Percentiles rank a stretch among this genome's conserved stretches.
Evolutionary conservation across 2,888 invertebrate genomes (phyloP).

Genomic region (Luperina nickerlii): DNA sequence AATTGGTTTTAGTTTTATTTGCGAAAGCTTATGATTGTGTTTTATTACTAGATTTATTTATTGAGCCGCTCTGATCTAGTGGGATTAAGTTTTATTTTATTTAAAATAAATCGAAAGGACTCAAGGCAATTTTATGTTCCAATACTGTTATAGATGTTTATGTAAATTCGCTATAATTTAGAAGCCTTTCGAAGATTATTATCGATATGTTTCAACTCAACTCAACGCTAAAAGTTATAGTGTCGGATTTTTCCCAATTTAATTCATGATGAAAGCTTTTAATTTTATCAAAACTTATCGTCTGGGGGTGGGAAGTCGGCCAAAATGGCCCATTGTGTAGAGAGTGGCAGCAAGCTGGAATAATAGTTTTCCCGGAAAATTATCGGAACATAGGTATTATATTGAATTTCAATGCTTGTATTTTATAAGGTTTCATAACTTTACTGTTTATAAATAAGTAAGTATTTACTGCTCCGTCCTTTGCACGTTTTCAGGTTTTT

Average conservation of each 20-base stretch:
- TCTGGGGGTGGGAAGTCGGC: not conserved
- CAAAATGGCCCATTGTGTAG: slow-evolving; percentile 33
- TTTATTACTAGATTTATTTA: slow-evolving; percentile 34
- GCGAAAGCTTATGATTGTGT: slow-evolving; percentile 27
- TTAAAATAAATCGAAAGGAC: not conserved
- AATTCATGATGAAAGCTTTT: not conserved
- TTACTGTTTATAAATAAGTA: slow-evolving; percentile 4
- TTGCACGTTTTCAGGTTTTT: not conserved
- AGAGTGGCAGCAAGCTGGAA: not conserved
- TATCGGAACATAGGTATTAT: not conserved
- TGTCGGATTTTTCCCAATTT: not conserved
- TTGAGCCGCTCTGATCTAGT: not conserved
- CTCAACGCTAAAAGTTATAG: not conserved
- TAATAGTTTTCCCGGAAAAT: slow-evolving; percentile 31
- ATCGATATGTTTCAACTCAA: not conserved
- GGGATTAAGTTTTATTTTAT: not conserved
- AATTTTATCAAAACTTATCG: not conserved
- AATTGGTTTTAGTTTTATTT: slow-evolving; percentile 53
- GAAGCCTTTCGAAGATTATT: not conserved
- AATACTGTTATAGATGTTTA: too few relatives aligned
- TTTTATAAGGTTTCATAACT: slow-evolving; percentile 19
- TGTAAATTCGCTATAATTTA: not conserved
- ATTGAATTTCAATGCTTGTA: slow-evolving; percentile 22
- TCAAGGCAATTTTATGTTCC: not conserved
- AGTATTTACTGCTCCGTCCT: not conserved